Base-by-base conservation (phyloP, 2,113 vertebrate species). In the Trematocara unimaculatum region DNA sequence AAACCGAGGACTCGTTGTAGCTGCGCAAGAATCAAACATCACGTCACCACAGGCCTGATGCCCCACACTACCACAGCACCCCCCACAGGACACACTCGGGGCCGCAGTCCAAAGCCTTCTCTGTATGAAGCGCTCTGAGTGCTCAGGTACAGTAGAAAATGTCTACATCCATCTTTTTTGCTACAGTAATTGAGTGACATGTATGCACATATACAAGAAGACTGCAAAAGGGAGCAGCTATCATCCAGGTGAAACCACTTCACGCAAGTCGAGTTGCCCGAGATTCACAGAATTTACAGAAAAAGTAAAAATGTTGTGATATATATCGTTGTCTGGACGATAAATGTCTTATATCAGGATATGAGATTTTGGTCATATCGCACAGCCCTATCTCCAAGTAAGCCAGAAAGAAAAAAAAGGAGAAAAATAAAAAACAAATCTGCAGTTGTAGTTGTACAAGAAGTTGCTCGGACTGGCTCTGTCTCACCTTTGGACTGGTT, bases 401-500 rank as follows among this genome's bases (percentile, higher is more conserved):
- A 42, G 35, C 12, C 13, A 70, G n/a, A 70, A 70, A 20, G 38
- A 35, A 62, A 62, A 17, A 29, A 26, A 38, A 15, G 31, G 31
- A 42, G 12, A 14, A 72, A 72, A 64, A n/a, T n/a, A 38, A 64
- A 45, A 70, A 26, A 40, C 33, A 70, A 70, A 42, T 23, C 33
- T 38, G 60, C 10, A 20, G 60, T 64, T 45, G 42, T 45, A 13
- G 42, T 45, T 5, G 18, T 64, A 64, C 33, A 64, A 20, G 8
- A 53, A 35, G 70, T 8, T 29, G 35, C 70, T 47, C 14, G 6
- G 42, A 74, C 20, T 17, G 42, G 70, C 18, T 13, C 18, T 2
- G 54, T 10, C 92, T 95, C 95, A 99, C 98, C 98, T 99, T 94
- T 98, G 98, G 87, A 96, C 97, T 82, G 97, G 96, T 77, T 98